Evolutionary conservation across 1,140 invertebrate genomes (phyloP), one percentile per base, ranked within the genome.

Genomic region (Muscidifurax raptorellus): DNA sequence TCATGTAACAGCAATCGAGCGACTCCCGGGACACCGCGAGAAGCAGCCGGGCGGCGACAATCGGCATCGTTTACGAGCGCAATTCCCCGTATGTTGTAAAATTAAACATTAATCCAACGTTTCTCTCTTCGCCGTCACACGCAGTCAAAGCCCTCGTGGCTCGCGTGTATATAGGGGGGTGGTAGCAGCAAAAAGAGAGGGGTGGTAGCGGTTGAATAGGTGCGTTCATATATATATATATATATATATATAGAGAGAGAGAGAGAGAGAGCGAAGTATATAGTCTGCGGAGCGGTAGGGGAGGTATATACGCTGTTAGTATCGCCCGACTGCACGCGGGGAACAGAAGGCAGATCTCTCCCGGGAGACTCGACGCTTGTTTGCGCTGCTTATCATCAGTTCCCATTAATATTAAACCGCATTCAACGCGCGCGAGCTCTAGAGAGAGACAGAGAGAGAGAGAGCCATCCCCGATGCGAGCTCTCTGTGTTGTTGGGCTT

Each of bases 401-500:
- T 92, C 90, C 91, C 92, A 93, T 93, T 93, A 93, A 93, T 93
- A 93, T 93, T 93, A 93, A 93, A 93, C 92, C 92, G 91, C 92
- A 93, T 93, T 93, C 92, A 93, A 90, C 91, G 81, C 36, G 36
- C 27, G 18, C 15, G 52, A 18, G 52, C 15, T 1, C 15, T 6
- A 13, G 44, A 47, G 44, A 15, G 52, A n/a, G 22, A 18, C 18
- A 22, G 52, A n/a, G 22, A n/a, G 79, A 59, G 52, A 59, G 52
- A 59, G 4, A 76, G 12, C 30, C 25, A 40, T 44, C 72, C 72
- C 6, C 66, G 66, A 12, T 69, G 25, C 66, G 27, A 28, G 10
- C 66, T 69, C 66, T 30, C n/a, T 47, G 18, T 32, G 25, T 64
- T 71, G 30, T 10, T 69, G 22, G 22, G 67, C 66, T 69, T 69